These are phyloP conservation scores for Hedya salicella DNA, from an alignment of 2,888 invertebrate genomes.

Conservation along the genomic window DNA sequence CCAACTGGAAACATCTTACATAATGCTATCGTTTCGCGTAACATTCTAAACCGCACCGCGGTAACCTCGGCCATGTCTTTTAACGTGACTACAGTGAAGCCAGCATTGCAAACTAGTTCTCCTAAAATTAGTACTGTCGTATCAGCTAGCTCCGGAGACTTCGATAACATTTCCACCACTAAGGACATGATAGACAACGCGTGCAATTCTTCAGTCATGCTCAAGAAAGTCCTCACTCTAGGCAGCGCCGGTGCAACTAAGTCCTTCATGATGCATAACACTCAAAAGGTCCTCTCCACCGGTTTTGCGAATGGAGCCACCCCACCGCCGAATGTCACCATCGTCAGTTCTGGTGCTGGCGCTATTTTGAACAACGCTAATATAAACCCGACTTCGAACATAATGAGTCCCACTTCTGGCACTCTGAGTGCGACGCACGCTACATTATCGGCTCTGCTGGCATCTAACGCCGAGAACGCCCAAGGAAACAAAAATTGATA, in stretches of 20 bases:
- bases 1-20: constrained; percentile 81
- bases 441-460: constrained; percentile 75
- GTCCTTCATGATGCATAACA: constrained; percentile 82
- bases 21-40: constrained; percentile 80
- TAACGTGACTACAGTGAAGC: constrained; percentile 71
- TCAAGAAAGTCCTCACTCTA: constrained; percentile 80
- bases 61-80: constrained; percentile 71
- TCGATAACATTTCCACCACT: constrained; percentile 76
- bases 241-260: constrained; percentile 78
- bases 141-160: constrained; percentile 66
- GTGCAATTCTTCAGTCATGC: constrained; percentile 81
- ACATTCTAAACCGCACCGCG: constrained; percentile 71
- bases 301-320: constrained; percentile 77
- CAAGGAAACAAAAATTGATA: constrained; percentile 51
- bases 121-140: constrained; percentile 71
- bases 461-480: constrained; percentile 63
- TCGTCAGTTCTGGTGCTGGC: constrained; percentile 76
- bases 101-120: constrained; percentile 66
- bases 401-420: constrained; percentile 70
- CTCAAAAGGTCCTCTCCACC: constrained; percentile 78
- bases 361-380: constrained; percentile 62
- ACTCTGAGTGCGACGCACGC: constrained; percentile 81
- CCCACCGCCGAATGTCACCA: constrained; percentile 78
- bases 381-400: constrained; percentile 60
- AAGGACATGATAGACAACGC: constrained; percentile 83